Evolutionary conservation across 2,113 vertebrate species (phyloP).

Genomic region (Cyphomyrus discorhynchus): DNA sequence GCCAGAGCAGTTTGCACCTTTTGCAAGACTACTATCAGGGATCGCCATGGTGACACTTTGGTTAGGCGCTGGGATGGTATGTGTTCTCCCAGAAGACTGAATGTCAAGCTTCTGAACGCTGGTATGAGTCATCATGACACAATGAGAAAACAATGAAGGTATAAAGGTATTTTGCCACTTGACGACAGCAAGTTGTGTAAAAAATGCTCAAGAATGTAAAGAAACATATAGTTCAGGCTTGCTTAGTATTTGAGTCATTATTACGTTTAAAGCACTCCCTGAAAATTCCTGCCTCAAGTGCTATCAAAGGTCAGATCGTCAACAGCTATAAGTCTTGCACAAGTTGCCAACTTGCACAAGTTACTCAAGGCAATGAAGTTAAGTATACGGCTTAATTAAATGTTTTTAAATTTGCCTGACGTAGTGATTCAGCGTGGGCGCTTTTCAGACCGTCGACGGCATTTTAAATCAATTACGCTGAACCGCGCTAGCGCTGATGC

Average conservation of each 20-base stretch:
- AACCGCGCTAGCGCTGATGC: neutral
- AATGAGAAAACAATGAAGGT: neutral
- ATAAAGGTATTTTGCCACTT: neutral
- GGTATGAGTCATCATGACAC: neutral
- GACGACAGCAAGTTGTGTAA: no score
- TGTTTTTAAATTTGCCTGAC: neutral
- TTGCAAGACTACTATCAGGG: conserved; percentile 53
- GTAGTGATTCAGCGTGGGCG: neutral
- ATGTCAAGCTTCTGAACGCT: conserved; percentile 55
- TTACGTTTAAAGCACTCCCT: neutral
- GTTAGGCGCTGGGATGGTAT: conserved; percentile 52
- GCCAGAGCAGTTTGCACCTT: conserved; percentile 44
- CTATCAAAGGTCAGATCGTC: neutral
- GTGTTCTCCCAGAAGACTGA: conserved; percentile 49
- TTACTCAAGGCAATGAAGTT: neutral
- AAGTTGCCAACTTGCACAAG: neutral
- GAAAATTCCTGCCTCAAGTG: neutral
- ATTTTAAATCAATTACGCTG: neutral
- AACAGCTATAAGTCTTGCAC: neutral
- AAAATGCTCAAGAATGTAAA: neutral
- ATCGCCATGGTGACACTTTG: conserved; percentile 51
- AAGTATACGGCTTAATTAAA: neutral
- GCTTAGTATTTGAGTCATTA: neutral
- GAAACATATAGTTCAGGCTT: neutral
- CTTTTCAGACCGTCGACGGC: neutral